Percentiles rank a stretch among this genome's conserved stretches.
These are phyloP conservation scores for Ceyx melanurus DNA, from an alignment of 2,113 vertebrate genomes.

Conservation along the genomic window DNA sequence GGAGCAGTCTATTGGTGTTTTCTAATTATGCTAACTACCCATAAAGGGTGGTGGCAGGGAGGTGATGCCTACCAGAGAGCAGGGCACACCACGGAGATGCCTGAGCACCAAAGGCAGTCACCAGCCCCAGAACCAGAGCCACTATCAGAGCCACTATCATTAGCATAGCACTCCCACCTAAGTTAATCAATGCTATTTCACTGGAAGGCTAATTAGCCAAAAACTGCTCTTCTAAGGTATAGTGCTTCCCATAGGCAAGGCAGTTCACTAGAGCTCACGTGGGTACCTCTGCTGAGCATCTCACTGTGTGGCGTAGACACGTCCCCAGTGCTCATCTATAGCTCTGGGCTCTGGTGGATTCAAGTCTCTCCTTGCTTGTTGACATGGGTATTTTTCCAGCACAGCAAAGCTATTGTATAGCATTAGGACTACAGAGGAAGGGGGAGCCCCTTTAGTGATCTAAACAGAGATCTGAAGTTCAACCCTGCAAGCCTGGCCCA, in stretches of 20 bases:
- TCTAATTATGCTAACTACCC: slow-evolving; percentile 44
- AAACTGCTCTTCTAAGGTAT: background rate
- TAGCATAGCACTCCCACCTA: slow-evolving; percentile 19
- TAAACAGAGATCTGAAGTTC: background rate
- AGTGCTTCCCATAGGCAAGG: background rate
- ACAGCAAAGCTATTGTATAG: background rate
- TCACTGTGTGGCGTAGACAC: fast-evolving
- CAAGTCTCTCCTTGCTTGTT: background rate
- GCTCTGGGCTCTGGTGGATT: background rate
- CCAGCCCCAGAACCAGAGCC: background rate
- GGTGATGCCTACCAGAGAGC: background rate
- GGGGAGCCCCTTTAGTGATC: background rate
- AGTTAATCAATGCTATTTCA: background rate
- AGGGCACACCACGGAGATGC: background rate
- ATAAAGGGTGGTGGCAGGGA: background rate
- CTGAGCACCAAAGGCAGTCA: background rate
- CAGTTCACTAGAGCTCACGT: background rate
- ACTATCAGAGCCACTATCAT: background rate
- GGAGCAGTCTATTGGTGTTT: background rate
- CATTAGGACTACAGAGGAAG: background rate
- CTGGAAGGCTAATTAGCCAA: slow-evolving; percentile 31
- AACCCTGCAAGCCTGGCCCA: background rate
- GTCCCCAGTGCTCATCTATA: background rate
- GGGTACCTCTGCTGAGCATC: background rate
- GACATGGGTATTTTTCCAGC: background rate